Base-by-base conservation (phyloP, 2,113 vertebrate species). In the Melanerpes aurifrons region DNA sequence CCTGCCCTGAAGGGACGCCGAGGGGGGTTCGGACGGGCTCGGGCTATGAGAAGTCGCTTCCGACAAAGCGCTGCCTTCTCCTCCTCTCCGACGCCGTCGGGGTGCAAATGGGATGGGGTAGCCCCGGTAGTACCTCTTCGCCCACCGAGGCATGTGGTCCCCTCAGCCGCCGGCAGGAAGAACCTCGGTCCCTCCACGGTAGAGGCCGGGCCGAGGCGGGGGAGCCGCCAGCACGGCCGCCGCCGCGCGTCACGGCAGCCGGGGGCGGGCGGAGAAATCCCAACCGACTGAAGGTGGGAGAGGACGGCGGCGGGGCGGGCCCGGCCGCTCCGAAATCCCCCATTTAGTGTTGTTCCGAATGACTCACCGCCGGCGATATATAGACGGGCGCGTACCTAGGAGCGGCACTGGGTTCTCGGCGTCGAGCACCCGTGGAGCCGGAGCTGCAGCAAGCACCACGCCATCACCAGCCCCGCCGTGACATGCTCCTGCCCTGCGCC, bases 401-500 rank as follows among this genome's bases (percentile, higher is more conserved):
- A 31, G 45, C 48, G 3, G 32, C 58, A 71, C 0, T 56, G 71
- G 19, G 5, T 20, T 40, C 71, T 81, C 64, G 35, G 70, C 59
- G 64, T 50, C 8, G 58, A 85, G 86, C 4, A n/a, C 24, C 45
- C 17, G 15, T 10, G 5, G 43, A 57, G 17, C 22, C 18, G 12
- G 31, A 54, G 32, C 35, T 4, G 28, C 43, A 45, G 19, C 40
- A 17, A 67, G 19, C 64, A 29, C 8, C 32, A 25, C 10, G 24
- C 35, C 25, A 8, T 40, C 59, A 61, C 19, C 32, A 4, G 22
- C 7, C 31, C 43, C 22, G 28, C 59, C 35, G 66, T 43, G 86
- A 92, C 32, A 95, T 97, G 97, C 62, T 97, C 12, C 6, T 79
- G 47, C 45, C 32, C 64, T 81, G 74, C 74, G 28, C 90, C 5